A percentile compares a stretch with the other conserved stretches of the same genome.
phyloP scores from a whole-genome alignment of 2,888 invertebrate genomes.

The Malacosoma neustria region DNA sequence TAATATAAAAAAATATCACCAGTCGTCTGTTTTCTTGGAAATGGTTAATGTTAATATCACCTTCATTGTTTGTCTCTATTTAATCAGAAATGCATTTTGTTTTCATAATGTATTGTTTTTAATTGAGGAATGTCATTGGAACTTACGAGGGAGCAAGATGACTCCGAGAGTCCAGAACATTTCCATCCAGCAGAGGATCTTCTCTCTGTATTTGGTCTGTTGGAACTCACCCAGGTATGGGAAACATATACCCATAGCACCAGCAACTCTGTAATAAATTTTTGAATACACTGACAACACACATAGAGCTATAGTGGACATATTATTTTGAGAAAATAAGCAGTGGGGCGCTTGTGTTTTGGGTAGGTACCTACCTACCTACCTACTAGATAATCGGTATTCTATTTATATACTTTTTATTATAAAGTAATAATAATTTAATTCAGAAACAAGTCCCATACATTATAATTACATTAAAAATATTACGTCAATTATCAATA shows the following conservation, averaged over 20 bases:
- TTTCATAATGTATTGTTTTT: neutral
- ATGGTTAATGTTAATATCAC: neutral
- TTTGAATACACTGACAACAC: neutral
- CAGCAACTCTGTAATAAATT: conserved; percentile 77
- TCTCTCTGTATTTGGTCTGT: conserved; percentile 85
- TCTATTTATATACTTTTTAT: too few species aligned
- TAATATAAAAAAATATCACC: neutral
- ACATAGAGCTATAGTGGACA: too few species aligned
- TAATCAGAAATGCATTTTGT: neutral
- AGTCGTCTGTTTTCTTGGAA: neutral
- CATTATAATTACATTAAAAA: too few species aligned
- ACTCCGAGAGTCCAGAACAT: conserved; percentile 89
- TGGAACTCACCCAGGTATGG: conserved; percentile 89
- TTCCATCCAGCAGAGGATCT: conserved; percentile 89
- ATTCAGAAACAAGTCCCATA: too few species aligned
- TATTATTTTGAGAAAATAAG: too few species aligned
- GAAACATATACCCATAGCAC: conserved; percentile 88
- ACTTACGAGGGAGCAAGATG: conserved; percentile 81
- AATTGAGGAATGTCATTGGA: neutral
- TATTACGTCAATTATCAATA: too few species aligned
- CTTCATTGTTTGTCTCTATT: neutral
- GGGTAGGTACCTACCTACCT: too few species aligned
- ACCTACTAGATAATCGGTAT: too few species aligned
- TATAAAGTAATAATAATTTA: too few species aligned
- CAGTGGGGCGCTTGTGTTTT: too few species aligned